These are phyloP conservation scores for Hippopotamyrus pictus DNA, from an alignment of 2,797 vertebrate genomes.

Conservation along the genomic window DNA sequence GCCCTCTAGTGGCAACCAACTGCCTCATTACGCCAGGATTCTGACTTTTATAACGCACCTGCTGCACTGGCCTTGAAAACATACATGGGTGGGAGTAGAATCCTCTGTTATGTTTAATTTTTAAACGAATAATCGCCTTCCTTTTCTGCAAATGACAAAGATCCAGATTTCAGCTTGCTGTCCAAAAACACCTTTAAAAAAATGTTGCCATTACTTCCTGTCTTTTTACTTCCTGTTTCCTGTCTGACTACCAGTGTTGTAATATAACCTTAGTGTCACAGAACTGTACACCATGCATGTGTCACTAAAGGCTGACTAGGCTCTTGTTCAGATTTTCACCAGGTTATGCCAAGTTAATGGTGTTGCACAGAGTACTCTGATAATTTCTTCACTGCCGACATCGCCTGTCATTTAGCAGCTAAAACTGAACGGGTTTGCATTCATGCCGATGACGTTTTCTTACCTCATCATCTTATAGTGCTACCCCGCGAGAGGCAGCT, in stretches of 20 bases:
- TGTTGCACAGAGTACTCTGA: neutral
- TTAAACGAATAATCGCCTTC: neutral
- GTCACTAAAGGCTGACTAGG: neutral
- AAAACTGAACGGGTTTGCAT: neutral
- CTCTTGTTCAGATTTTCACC: neutral
- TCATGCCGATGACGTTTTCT: neutral
- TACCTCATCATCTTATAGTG: neutral
- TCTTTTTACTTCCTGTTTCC: neutral
- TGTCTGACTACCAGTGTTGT: neutral
- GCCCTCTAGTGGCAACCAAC: neutral
- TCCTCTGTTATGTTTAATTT: neutral
- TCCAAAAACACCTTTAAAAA: neutral
- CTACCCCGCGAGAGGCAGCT: neutral
- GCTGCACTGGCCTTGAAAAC: neutral
- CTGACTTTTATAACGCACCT: neutral
- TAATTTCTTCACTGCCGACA: neutral
- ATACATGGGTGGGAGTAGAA: neutral
- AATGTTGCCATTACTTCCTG: neutral
- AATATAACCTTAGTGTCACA: neutral
- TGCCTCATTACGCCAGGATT: neutral
- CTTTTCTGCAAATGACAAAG: neutral
- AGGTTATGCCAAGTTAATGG: neutral
- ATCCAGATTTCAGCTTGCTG: neutral
- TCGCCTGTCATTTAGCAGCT: neutral
- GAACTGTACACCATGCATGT: neutral